Percentiles rank a stretch among this genome's conserved stretches.
phyloP scores from a whole-genome alignment of 2,888 invertebrate genomes.

The Hypolimnas misippus region DNA sequence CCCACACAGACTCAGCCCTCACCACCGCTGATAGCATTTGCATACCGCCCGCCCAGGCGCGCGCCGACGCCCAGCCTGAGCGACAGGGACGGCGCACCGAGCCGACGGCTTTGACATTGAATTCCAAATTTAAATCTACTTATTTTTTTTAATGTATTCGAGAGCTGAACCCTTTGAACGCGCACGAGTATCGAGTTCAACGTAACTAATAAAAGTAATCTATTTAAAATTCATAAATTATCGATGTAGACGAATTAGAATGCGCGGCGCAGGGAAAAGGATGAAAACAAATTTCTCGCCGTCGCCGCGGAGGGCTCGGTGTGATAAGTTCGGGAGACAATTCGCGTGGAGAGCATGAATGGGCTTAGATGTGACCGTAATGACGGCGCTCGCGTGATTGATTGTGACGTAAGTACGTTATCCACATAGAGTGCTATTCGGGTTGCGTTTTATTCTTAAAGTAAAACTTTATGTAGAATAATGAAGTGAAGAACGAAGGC shows the following conservation, averaged over 20 bases:
- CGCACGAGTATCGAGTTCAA: conserved; percentile 24
- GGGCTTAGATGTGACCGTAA: conserved; percentile 65
- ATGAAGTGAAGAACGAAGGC: neutral
- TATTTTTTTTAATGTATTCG: conserved; percentile 39
- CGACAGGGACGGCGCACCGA: conserved; percentile 76
- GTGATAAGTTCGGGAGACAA: conserved; percentile 70
- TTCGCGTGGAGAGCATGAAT: conserved; percentile 73
- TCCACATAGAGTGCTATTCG: conserved; percentile 32
- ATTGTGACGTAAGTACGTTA: conserved; percentile 51
- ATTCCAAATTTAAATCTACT: conserved; percentile 47
- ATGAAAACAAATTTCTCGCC: conserved; percentile 80
- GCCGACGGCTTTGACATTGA: conserved; percentile 63
- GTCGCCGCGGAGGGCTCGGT: conserved; percentile 66
- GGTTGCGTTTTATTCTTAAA: conserved; percentile 24
- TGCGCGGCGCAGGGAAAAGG: conserved; percentile 69
- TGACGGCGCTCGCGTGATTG: conserved; percentile 62
- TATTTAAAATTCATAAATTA: conserved; percentile 24
- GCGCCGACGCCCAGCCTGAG: conserved; percentile 81
- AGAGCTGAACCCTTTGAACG: conserved; percentile 33
- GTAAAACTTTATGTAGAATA: neutral
- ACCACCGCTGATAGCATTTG: conserved; percentile 79
- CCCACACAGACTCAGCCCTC: conserved; percentile 74
- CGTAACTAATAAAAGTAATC: conserved; percentile 21
- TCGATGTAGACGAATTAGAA: conserved; percentile 58
- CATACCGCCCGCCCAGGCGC: conserved; percentile 84